These are phyloP conservation scores for Nipponia nippon DNA, from an alignment of 2,113 vertebrate species.

Conservation along the genomic window DNA sequence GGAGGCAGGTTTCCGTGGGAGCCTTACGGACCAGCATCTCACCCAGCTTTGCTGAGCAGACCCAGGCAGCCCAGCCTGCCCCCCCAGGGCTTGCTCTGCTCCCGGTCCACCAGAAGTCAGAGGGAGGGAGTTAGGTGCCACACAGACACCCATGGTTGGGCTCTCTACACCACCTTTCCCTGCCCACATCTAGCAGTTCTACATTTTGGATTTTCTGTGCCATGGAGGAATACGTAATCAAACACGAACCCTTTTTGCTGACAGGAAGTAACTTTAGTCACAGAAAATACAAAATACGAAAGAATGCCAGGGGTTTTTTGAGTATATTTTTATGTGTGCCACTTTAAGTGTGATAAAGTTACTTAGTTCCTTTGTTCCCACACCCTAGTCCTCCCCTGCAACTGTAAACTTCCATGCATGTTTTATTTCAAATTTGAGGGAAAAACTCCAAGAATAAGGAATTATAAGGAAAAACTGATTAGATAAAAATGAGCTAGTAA, in stretches of 20 bases:
- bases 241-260: neutral
- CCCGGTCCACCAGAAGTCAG: neutral
- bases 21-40: neutral
- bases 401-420: neutral
- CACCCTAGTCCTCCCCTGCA: neutral
- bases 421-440: neutral
- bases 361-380: neutral
- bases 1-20: neutral
- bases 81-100: neutral
- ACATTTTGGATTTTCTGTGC: neutral
- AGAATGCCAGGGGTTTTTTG: no score
- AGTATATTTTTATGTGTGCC: neutral
- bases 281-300: neutral
- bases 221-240: neutral
- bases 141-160: accelerated
- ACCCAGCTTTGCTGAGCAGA: accelerated
- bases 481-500: neutral
- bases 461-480: neutral
- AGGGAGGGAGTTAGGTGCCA: neutral
- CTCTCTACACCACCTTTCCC: accelerated
- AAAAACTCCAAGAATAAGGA: neutral
- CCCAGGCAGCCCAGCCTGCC: neutral
- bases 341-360: neutral
- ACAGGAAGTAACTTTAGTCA: neutral
- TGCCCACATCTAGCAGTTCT: neutral